A percentile compares a stretch with the other conserved stretches of the same genome.
phyloP scores from a whole-genome alignment of 2,113 vertebrate genomes.

The Channa argus region DNA sequence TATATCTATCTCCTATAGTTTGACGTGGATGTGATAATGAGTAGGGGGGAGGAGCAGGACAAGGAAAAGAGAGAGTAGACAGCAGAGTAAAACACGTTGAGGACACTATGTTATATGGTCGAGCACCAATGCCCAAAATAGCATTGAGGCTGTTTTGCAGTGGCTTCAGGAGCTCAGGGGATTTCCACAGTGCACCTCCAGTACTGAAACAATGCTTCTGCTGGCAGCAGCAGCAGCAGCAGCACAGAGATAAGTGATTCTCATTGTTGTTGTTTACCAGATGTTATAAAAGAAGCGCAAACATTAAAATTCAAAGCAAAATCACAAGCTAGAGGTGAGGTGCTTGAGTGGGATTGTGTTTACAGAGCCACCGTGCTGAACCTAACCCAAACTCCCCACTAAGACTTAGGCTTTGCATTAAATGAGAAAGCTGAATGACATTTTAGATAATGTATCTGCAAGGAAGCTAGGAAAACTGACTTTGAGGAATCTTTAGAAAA shows the following conservation, averaged over 20 bases:
- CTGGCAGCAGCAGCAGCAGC: conserved; percentile 3
- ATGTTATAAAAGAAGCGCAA: conserved; percentile 33
- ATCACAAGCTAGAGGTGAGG: conserved; percentile 38
- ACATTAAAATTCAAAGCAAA: conserved; percentile 40
- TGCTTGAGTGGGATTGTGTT: conserved; percentile 49
- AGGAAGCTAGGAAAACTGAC: not conserved
- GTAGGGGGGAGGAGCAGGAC: not conserved
- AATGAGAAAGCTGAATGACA: not conserved
- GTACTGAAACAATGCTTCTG: conserved; percentile 33
- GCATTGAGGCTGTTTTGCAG: conserved; percentile 40
- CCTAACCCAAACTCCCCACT: conserved; percentile 40
- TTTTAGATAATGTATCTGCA: not conserved
- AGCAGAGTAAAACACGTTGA: conserved; percentile 20
- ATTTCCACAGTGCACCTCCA: conserved; percentile 41
- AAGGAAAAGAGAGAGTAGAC: conserved; percentile 4
- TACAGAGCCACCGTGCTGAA: conserved; percentile 24
- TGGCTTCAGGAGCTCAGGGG: conserved; percentile 16
- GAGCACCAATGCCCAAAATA: conserved; percentile 53
- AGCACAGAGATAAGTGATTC: conserved; percentile 33
- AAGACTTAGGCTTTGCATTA: conserved; percentile 27
- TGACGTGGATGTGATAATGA: conserved; percentile 24
- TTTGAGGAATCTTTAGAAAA: not conserved
- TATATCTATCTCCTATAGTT: conserved; percentile 19
- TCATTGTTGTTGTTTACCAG: conserved; percentile 33
- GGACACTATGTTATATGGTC: conserved; percentile 37